Evolutionary conservation across 2,113 vertebrate species (phyloP).

Genomic region (Panthera leo): DNA sequence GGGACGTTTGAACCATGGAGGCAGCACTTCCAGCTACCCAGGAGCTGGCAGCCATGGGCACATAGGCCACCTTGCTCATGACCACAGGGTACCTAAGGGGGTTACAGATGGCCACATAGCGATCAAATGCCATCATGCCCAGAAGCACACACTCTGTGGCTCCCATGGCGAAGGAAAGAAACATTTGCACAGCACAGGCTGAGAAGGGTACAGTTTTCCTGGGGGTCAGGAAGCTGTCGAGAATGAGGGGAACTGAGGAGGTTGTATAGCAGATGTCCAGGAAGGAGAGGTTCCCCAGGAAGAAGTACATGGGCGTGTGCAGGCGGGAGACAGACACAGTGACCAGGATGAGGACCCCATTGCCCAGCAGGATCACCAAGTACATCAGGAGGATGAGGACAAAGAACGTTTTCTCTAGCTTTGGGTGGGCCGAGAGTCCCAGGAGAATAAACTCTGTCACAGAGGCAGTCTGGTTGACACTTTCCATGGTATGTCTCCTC

Average conservation of each 20-base stretch:
- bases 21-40: constrained; percentile 13
- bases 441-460: constrained; percentile 39
- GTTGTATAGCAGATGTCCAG: constrained; percentile 73
- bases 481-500: constrained; percentile 2
- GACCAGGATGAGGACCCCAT: constrained; percentile 50
- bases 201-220: constrained; percentile 57
- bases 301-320: constrained; percentile 72
- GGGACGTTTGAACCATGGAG: constrained; percentile 19
- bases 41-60: background rate
- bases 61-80: background rate
- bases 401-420: background rate
- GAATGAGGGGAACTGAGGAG: background rate
- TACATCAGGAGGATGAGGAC: constrained; percentile 42
- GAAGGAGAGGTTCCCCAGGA: constrained; percentile 72
- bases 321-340: background rate
- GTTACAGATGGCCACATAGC: background rate
- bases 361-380: constrained; percentile 53
- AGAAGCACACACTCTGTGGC: background rate
- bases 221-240: constrained; percentile 59
- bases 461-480: background rate
- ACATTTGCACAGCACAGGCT: constrained; percentile 62
- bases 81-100: background rate
- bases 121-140: background rate
- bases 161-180: constrained; percentile 63
- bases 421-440: background rate